These are phyloP conservation scores for Pachypanchax playfairii DNA, from an alignment of 2,113 vertebrate species.

Conservation along the genomic window DNA sequence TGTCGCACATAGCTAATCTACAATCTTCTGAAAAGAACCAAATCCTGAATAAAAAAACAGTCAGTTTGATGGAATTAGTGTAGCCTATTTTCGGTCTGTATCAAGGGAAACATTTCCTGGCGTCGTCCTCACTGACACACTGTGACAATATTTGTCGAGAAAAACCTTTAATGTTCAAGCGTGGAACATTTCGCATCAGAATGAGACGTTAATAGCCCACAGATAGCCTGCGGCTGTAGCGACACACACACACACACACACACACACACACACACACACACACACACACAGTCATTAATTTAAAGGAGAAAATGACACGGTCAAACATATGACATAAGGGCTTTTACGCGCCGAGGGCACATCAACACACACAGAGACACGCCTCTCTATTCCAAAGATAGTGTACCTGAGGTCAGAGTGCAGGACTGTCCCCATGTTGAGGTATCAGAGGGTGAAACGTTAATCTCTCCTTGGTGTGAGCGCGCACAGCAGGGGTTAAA, in stretches of 20 bases:
- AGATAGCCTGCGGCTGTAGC: slow-evolving; percentile 55
- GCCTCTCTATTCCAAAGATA: slow-evolving; percentile 43
- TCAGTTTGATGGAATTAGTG: slow-evolving; percentile 3
- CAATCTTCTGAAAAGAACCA: slow-evolving; percentile 25
- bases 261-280: slow-evolving; percentile 10
- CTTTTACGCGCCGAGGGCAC: not conserved
- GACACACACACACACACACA: no score
- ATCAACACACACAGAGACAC: slow-evolving; percentile 6
- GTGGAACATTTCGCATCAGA: slow-evolving; percentile 59
- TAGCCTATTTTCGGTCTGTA: slow-evolving; percentile 3
- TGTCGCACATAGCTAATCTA: not conserved
- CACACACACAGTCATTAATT: slow-evolving; percentile 36
- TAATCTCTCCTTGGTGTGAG: slow-evolving; percentile 33
- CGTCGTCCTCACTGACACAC: slow-evolving; percentile 42
- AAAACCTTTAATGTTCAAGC: slow-evolving; percentile 58
- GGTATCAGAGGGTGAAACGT: slow-evolving; percentile 32
- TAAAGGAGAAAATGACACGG: slow-evolving; percentile 35
- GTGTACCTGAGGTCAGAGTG: slow-evolving; percentile 62
- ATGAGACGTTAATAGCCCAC: slow-evolving; percentile 49
- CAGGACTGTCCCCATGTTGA: slow-evolving; percentile 35
- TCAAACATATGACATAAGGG: slow-evolving; percentile 27
- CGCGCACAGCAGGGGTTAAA: slow-evolving; percentile 27
- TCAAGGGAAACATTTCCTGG: slow-evolving; percentile 14
- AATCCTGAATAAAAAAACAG: slow-evolving; percentile 2
- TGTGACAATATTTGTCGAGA: slow-evolving; percentile 64